A percentile compares a stretch with the other conserved stretches of the same genome.
Conservation (phyloP, 2,113 vertebrate genomes). For the Mormyrus iriodes region DNA sequence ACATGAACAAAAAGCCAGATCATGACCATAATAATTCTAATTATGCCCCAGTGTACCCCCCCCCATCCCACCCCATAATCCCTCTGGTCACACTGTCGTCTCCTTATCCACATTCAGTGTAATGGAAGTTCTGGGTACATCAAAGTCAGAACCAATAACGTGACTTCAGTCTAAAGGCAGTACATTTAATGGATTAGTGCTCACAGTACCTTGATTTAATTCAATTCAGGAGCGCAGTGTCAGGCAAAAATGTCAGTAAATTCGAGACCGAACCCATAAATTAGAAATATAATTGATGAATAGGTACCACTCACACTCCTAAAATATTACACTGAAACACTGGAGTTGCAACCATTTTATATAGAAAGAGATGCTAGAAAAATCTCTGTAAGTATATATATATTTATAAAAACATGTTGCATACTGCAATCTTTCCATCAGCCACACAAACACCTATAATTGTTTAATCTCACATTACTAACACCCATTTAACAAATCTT, state of each 20-base stretch:
- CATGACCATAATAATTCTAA: constrained; percentile 43
- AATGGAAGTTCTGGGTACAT: neutral
- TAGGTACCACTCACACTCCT: neutral
- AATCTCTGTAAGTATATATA: neutral
- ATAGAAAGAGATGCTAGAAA: neutral
- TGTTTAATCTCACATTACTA: neutral
- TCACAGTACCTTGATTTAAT: neutral
- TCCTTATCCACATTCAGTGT: neutral
- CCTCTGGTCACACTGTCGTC: neutral
- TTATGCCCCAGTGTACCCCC: neutral
- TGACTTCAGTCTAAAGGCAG: neutral
- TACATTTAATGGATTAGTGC: neutral
- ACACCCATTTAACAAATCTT: neutral
- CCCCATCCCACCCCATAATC: neutral
- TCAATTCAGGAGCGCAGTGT: neutral
- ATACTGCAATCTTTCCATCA: neutral
- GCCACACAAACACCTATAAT: neutral
- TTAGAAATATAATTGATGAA: neutral
- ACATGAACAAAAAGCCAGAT: constrained; percentile 36
- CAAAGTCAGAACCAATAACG: neutral
- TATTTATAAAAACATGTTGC: neutral
- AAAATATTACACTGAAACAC: neutral
- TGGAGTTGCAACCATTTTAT: neutral
- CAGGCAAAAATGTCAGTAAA: neutral
- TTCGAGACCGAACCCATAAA: neutral